These are phyloP conservation scores for Mythimna ferrago DNA, from an alignment of 2,888 invertebrate genomes.

Conservation along the genomic window DNA sequence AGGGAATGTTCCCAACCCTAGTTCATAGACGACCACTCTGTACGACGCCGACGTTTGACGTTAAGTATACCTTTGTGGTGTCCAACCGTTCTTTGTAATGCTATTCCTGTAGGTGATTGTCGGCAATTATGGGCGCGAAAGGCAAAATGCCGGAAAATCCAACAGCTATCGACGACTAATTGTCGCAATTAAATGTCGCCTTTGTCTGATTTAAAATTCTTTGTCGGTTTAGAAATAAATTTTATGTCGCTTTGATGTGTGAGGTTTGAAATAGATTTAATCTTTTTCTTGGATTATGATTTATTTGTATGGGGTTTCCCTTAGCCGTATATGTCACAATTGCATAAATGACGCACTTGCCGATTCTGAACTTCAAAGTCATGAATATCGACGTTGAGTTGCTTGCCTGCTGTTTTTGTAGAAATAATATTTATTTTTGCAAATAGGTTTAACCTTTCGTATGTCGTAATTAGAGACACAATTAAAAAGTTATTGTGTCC, in stretches of 20 bases:
- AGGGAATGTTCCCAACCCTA: not conserved
- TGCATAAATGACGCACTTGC: too few relatives aligned
- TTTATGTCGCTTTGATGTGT: constrained; percentile 13
- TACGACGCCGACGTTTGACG: constrained; percentile 29
- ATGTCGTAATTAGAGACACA: too few relatives aligned
- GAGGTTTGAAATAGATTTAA: constrained; percentile 4
- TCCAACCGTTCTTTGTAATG: constrained; percentile 49
- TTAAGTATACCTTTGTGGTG: constrained; percentile 58
- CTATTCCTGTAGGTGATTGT: constrained; percentile 54
- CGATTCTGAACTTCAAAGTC: too few relatives aligned
- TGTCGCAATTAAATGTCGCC: constrained; percentile 46
- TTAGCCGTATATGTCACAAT: too few relatives aligned
- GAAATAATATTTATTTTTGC: too few relatives aligned
- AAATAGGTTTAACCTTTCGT: too few relatives aligned
- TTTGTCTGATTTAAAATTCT: constrained; percentile 39
- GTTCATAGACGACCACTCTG: not conserved
- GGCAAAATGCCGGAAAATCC: constrained; percentile 50
- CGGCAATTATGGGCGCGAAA: constrained; percentile 59
- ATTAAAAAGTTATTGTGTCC: too few relatives aligned
- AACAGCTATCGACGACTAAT: constrained; percentile 41
- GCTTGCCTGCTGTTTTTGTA: too few relatives aligned
- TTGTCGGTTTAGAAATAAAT: constrained; percentile 30
- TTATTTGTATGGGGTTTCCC: not conserved
- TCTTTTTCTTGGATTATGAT: not conserved
- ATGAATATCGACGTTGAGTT: too few relatives aligned